phyloP scores from a whole-genome alignment of 2,888 invertebrate species.

The Philaethria dido region DNA sequence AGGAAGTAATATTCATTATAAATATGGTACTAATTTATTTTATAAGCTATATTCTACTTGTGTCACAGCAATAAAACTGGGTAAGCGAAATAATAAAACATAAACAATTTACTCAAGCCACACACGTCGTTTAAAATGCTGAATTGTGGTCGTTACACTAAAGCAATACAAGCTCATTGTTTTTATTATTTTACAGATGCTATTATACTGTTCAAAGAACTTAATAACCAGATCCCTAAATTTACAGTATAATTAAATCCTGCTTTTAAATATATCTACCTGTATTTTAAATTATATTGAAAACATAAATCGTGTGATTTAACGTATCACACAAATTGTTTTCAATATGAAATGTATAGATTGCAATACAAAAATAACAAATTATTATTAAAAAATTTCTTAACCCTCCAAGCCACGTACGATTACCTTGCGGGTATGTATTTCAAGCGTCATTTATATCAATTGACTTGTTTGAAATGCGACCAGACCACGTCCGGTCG shows the following conservation, averaged over 20 bases:
- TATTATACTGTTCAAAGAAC: constrained; percentile 43
- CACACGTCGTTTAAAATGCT: constrained; percentile 44
- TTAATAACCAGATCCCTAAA: constrained; percentile 39
- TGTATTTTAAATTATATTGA: not conserved
- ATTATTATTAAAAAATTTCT: not conserved
- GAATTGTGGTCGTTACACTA: constrained; percentile 45
- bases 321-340: no score
- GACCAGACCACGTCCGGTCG: constrained; percentile 54
- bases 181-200: constrained; percentile 47
- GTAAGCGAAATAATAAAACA: constrained; percentile 34
- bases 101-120: constrained; percentile 47
- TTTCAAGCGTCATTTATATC: constrained; percentile 57
- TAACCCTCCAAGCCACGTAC: not conserved
- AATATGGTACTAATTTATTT: not conserved
- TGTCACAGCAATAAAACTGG: constrained; percentile 35
- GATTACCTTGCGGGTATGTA: constrained; percentile 27
- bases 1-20: not conserved
- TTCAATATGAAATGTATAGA: no score
- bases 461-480: constrained; percentile 59
- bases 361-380: not conserved
- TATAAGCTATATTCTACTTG: constrained; percentile 20
- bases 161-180: constrained; percentile 47
- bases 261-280: constrained; percentile 2
- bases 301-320: not conserved
- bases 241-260: constrained; percentile 43